Base-by-base conservation (phyloP, 53 echinoderm and acorn worm genomes). In the Crossaster papposus region DNA sequence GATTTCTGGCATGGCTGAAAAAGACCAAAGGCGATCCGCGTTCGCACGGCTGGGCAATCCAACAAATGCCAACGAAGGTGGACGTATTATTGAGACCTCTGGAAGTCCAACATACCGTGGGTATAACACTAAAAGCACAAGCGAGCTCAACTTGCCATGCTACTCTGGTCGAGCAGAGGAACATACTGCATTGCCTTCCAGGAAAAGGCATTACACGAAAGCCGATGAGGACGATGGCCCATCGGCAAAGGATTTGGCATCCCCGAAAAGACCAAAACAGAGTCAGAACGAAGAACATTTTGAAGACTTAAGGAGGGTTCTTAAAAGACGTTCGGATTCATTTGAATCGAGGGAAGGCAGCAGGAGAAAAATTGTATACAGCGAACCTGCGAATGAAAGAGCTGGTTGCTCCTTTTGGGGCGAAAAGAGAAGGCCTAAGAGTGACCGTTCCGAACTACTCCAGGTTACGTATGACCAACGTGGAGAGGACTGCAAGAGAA, bases 391-490 rank as follows among this genome's bases (percentile, higher is more conserved):
- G 11, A 10, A 55, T 18, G 81, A 81, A 1, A 64, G 24, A 65
- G 64, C 81, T 35, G 65, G 64, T 14, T 64, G 64, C 34, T 81
- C 81, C 9, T 23, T 32, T 24, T 81, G 65, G 65, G 64, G 3
- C 17, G 64, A 36, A 9, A n/a, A 65, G 36, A 7, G 55, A 55
- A 55, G 30, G 58, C 1, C 0, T 34, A 36, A 18, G 74, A 36
- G 35, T 74, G 36, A 74, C 34, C 34, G 12, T 29, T 33, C 33
- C 6, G 31, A 34, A 29, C 33, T 35, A 34, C 51, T 4, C 53
- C 22, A 24, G 18, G 23, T 0, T 53, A 51, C 24, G 51, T 12
- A 51, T 24, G 50, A 51, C 10, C 51, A 51, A 23, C 8, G 24
- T 23, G 51, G 38, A 2, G 38, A 78, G 37, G 36, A 55, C 55